phyloP scores from a whole-genome alignment of 2,888 invertebrate species.

The Leptinotarsa peninsularis region DNA sequence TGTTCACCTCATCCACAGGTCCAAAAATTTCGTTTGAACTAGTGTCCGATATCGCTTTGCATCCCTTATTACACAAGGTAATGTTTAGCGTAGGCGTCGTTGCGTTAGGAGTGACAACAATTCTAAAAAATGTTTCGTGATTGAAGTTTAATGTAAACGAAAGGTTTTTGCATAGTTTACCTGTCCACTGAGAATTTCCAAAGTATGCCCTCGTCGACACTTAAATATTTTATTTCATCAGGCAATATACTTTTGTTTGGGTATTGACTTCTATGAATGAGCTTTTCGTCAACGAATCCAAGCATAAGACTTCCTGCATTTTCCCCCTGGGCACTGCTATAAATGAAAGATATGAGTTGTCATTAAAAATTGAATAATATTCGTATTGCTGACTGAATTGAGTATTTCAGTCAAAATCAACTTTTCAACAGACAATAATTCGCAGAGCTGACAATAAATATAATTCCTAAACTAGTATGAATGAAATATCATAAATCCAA shows the following conservation, averaged over 20 bases:
- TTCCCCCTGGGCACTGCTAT: constrained; percentile 70
- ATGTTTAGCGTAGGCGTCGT: background rate
- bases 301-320: constrained; percentile 72
- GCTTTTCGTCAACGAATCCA: constrained; percentile 74
- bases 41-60: constrained; percentile 65
- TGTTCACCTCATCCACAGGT: constrained; percentile 61
- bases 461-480: too few relatives aligned
- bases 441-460: too few relatives aligned
- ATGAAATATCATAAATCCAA: too few relatives aligned
- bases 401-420: too few relatives aligned
- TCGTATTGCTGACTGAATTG: background rate
- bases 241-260: constrained; percentile 48
- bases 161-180: constrained; percentile 59
- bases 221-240: constrained; percentile 73
- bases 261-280: constrained; percentile 66
- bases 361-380: background rate
- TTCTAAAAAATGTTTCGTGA: constrained; percentile 35
- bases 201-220: constrained; percentile 69
- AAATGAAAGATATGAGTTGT: constrained; percentile 29
- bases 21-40: constrained; percentile 65
- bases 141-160: background rate
- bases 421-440: too few relatives aligned
- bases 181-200: constrained; percentile 80
- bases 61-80: constrained; percentile 60
- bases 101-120: constrained; percentile 35